A percentile compares a stretch with the other conserved stretches of the same genome.
Evolutionary conservation across 2,113 vertebrate genomes (phyloP).

Genomic region (Phalacrocorax carbo): DNA sequence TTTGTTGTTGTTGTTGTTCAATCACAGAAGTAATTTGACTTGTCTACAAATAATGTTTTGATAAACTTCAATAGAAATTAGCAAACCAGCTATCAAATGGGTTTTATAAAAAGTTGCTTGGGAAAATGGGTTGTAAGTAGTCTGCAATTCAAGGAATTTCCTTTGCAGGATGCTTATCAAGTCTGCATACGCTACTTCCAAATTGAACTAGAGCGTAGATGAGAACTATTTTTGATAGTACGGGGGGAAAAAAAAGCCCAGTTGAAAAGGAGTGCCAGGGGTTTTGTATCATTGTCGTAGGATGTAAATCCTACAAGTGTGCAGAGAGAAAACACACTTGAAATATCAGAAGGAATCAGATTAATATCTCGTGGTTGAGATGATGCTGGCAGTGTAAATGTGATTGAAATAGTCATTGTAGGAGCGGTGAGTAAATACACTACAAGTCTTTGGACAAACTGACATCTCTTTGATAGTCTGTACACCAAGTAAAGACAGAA

Average conservation of each 20-base stretch:
- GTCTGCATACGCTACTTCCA: conserved; percentile 54
- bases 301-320: conserved; percentile 34
- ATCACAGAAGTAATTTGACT: neutral
- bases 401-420: conserved; percentile 21
- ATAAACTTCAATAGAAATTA: conserved; percentile 45
- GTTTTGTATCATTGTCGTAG: conserved; percentile 18
- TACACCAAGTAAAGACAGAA: neutral
- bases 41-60: conserved; percentile 38
- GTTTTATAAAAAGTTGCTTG: conserved; percentile 61
- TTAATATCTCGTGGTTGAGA: conserved; percentile 7
- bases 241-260: neutral
- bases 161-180: conserved; percentile 70
- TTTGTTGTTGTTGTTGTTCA: neutral
- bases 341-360: neutral
- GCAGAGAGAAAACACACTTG: conserved; percentile 11
- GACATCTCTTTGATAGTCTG: neutral
- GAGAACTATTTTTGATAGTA: conserved; percentile 60
- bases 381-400: neutral
- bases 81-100: conserved; percentile 10
- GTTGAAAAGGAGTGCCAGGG: conserved; percentile 3
- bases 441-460: neutral
- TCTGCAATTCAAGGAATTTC: conserved; percentile 73
- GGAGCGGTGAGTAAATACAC: neutral
- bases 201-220: conserved; percentile 49
- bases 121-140: conserved; percentile 66